Evolutionary conservation across 2,113 vertebrate species (phyloP).

Genomic region (Rhadina sibilatrix): DNA sequence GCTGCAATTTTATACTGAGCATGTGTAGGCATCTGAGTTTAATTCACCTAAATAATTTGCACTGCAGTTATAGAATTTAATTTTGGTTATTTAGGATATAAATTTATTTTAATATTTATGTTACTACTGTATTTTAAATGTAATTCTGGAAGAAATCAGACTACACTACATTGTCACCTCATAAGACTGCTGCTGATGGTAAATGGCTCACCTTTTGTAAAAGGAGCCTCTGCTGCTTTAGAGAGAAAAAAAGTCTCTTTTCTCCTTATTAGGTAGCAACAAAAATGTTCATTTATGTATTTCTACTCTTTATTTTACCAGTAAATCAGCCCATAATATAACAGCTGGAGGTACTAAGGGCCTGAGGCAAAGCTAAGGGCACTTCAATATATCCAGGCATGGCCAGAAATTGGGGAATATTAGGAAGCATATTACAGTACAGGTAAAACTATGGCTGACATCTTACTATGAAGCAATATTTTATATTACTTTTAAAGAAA

Average conservation of each 20-base stretch:
- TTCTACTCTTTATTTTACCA: constrained; percentile 70
- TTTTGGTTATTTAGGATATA: constrained; percentile 69
- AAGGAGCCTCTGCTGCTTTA: constrained; percentile 22
- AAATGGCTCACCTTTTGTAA: constrained; percentile 30
- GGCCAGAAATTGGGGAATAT: constrained; percentile 40
- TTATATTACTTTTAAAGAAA: constrained; percentile 35
- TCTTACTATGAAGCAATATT: constrained; percentile 44
- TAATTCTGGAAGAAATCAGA: constrained; percentile 28
- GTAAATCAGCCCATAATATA: constrained; percentile 74
- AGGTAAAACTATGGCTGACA: constrained; percentile 34
- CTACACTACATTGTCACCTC: constrained; percentile 25
- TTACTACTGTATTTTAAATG: constrained; percentile 61
- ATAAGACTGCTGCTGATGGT: constrained; percentile 16
- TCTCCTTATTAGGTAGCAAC: constrained; percentile 71
- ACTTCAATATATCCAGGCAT: constrained; percentile 53
- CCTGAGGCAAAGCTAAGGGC: constrained; percentile 74
- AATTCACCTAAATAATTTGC: constrained; percentile 72
- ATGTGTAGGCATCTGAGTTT: constrained; percentile 52
- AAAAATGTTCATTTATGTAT: constrained; percentile 73
- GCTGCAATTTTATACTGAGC: constrained; percentile 68
- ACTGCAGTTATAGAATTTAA: constrained; percentile 68
- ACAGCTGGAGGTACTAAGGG: constrained; percentile 71
- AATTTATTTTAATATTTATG: constrained; percentile 74
- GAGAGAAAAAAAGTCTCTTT: constrained; percentile 45
- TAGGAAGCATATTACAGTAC: constrained; percentile 11